A percentile compares a stretch with the other conserved stretches of the same genome.
These are phyloP conservation scores for Notarius lentiginosus DNA, from an alignment of 2,113 vertebrate species.

Conservation along the genomic window DNA sequence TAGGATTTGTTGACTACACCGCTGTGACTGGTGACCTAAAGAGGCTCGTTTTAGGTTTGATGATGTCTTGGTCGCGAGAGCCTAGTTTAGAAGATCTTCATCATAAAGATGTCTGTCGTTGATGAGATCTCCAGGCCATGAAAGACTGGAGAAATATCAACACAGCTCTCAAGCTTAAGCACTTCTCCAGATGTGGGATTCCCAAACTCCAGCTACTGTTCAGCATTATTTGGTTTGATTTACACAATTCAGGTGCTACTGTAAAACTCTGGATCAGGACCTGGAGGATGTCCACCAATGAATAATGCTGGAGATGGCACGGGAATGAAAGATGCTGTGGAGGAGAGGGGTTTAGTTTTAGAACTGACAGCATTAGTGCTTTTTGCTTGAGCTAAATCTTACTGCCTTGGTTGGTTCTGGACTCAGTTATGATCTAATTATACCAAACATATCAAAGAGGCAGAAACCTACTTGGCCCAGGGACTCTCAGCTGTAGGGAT, in stretches of 20 bases:
- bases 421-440: neutral
- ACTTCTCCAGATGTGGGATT: neutral
- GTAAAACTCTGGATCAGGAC: conserved; percentile 7
- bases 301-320: neutral
- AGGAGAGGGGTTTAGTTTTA: neutral
- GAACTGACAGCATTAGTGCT: neutral
- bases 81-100: neutral
- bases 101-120: neutral
- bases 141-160: neutral
- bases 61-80: neutral
- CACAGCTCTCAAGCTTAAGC: neutral
- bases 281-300: neutral
- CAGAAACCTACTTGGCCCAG: neutral
- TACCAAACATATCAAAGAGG: neutral
- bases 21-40: neutral
- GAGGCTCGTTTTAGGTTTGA: neutral
- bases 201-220: too few species aligned
- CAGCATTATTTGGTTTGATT: neutral
- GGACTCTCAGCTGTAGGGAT: neutral
- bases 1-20: neutral
- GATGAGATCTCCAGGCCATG: conserved; percentile 21
- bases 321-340: neutral
- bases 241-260: neutral
- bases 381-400: neutral
- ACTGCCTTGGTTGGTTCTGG: neutral